Conservation (phyloP, 2,113 vertebrate species). For the Dinomys branickii region DNA sequence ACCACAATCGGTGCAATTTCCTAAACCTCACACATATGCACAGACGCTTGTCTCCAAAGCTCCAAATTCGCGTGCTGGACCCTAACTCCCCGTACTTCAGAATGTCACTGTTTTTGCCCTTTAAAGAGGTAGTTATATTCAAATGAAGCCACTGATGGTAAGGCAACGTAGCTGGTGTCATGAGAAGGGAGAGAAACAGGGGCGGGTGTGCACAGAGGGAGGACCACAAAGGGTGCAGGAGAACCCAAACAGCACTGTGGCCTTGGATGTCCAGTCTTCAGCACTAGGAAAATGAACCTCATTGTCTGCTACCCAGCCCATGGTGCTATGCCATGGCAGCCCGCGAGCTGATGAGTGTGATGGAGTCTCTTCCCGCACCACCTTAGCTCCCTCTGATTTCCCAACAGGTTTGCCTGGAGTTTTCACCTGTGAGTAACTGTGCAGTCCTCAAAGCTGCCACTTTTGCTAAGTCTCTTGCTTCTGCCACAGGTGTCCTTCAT, state of each 20-base stretch:
- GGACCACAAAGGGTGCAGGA: fast-evolving
- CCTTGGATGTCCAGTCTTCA: not conserved
- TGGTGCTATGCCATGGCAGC: not conserved
- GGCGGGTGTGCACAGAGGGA: too few relatives aligned
- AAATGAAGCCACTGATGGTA: not conserved
- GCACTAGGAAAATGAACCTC: not conserved
- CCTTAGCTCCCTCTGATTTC: not conserved
- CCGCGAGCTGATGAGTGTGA: not conserved
- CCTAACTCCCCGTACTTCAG: not conserved
- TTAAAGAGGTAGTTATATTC: not conserved
- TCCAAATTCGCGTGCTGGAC: not conserved
- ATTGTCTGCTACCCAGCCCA: not conserved
- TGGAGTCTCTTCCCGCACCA: not conserved
- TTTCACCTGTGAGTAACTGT: not conserved
- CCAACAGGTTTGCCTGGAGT: not conserved
- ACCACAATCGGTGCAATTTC: not conserved
- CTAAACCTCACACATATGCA: not conserved
- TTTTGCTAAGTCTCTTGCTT: not conserved
- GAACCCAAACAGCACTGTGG: not conserved
- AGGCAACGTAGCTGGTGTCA: not conserved
- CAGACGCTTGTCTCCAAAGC: not conserved
- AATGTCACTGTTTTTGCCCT: not conserved
- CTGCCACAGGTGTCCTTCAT: not conserved
- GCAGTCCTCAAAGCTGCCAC: not conserved
- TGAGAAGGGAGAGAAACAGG: not conserved